Conservation (phyloP, 2,113 vertebrate species). For the Gadus macrocephalus region DNA sequence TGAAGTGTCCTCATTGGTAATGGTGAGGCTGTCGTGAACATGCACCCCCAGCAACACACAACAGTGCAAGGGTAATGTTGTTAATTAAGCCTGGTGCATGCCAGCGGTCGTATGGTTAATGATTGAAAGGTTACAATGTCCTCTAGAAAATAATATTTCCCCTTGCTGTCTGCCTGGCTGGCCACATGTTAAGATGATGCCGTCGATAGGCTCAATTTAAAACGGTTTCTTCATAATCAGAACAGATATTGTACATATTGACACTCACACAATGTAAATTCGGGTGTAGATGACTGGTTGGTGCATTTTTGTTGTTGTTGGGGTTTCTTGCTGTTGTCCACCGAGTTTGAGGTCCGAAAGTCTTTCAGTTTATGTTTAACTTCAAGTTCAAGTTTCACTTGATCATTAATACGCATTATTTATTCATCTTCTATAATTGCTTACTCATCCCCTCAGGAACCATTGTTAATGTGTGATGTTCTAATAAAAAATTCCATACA, state of each 20-base stretch:
- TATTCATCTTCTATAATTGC: too few relatives aligned
- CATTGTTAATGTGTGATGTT: too few relatives aligned
- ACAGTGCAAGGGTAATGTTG: neutral
- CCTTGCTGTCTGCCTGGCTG: too few relatives aligned
- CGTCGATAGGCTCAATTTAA: too few relatives aligned
- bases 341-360: constrained; percentile 35
- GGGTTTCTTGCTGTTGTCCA: constrained; percentile 17
- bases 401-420: neutral
- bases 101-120: constrained; percentile 31
- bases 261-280: too few relatives aligned
- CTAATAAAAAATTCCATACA: too few relatives aligned
- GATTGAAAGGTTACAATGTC: constrained; percentile 25
- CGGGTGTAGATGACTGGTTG: too few relatives aligned
- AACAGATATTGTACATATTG: too few relatives aligned
- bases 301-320: neutral
- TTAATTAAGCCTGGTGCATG: neutral
- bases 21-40: neutral
- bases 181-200: too few relatives aligned
- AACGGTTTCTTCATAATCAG: too few relatives aligned
- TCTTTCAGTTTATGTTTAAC: constrained; percentile 53
- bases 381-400: neutral
- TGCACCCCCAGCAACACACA: neutral
- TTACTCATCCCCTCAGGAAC: too few relatives aligned
- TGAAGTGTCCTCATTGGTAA: too few relatives aligned
- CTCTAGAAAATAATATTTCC: constrained; percentile 19